Percentiles rank a stretch among this genome's conserved stretches.
Evolutionary conservation across 1,140 invertebrate genomes (phyloP).

Genomic region (Diprion similis): DNA sequence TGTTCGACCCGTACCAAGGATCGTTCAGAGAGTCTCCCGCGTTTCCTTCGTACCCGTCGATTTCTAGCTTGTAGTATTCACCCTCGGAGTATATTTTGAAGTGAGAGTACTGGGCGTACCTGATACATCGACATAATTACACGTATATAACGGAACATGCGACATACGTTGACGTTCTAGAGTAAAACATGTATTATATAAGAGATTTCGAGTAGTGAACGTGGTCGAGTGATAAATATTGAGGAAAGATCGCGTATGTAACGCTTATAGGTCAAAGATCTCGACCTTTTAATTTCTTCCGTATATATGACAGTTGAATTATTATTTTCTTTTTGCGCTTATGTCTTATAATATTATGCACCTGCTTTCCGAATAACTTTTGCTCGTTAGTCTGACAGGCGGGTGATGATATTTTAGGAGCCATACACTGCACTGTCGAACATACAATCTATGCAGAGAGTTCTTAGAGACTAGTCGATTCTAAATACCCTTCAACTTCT

Average conservation of each 20-base stretch:
- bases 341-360: too few species aligned
- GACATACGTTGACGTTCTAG: too few species aligned
- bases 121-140: slow-evolving; percentile 48
- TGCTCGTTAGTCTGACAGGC: neutral
- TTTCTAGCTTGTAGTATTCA: slow-evolving; percentile 91
- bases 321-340: neutral
- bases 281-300: neutral
- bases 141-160: neutral
- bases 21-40: slow-evolving; percentile 90
- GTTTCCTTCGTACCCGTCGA: slow-evolving; percentile 90
- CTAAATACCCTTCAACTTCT: too few species aligned
- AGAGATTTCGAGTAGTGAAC: neutral
- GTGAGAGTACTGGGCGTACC: slow-evolving; percentile 89
- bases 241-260: neutral
- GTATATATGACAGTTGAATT: neutral
- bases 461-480: too few species aligned
- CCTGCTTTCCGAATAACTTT: neutral
- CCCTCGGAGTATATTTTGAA: slow-evolving; percentile 91
- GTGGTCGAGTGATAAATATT: neutral
- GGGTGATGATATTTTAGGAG: neutral
- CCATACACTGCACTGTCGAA: too few species aligned
- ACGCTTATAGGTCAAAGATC: neutral
- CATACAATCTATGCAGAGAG: too few species aligned
- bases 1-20: slow-evolving; percentile 91
- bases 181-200: too few species aligned